Base-by-base conservation (phyloP, 2,888 invertebrate genomes). In the Tetrapedia diversipes region DNA sequence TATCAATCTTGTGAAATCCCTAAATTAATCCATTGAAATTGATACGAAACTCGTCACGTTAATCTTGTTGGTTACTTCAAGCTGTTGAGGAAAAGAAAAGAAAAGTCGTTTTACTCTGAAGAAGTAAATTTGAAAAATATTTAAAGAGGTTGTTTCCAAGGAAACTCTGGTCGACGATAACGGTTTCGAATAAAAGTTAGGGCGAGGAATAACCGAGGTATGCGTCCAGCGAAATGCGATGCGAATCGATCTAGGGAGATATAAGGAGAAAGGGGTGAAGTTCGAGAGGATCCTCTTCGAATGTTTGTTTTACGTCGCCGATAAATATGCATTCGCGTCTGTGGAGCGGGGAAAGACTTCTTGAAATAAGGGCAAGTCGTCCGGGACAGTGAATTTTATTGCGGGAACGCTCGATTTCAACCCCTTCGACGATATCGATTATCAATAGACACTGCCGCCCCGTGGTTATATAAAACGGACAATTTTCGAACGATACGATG, bases 261-360 rank as follows among this genome's bases (percentile, higher is more conserved):
- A 56, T 54, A 56, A 39, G n/a, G 8, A n/a, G n/a, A 61, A 65
- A 6, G 34, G 39, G 2, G 6, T 11, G 37, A 43, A 34, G 16
- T 19, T 66, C 56, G 56, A 56, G 47, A 37, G 59, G 32, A 47
- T 54, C 29, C 45, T 24, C 37, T 67, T 37, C 7, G 63, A 32
- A 64, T 60, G 64, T 64, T 77, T 77, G 57, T 65, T 74, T 81
- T 66, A 49, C 54, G 47, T 27, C 47, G 43, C 7, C 37, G 45
- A 79, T 82, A 82, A 81, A 74, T 81, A 82, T 78, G 78, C 74
- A 75, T 81, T 63, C 54, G 51, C 66, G 65, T 43, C 63, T 37
- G 11, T 24, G 45, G 14, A 10, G 0, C 29, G 47, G 57, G 43
- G 51, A n/a, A n/a, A 24, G 76, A 29, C 29, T 34, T 53, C 56